Percentiles rank a stretch among this genome's conserved stretches.
Conservation (phyloP, 2,797 vertebrate genomes). For the Sylvilagus floridanus region DNA sequence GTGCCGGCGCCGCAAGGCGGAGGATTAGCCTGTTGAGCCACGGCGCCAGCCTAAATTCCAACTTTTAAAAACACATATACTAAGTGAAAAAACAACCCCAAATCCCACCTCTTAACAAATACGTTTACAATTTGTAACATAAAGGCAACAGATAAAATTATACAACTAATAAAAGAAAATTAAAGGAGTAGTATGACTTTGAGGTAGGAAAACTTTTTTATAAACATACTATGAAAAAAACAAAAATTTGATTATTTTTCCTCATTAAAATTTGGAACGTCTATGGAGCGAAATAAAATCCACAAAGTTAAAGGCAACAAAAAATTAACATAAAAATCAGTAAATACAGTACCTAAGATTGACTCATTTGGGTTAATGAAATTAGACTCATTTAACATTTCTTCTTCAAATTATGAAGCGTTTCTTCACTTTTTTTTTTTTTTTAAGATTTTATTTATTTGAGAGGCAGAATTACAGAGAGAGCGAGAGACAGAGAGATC, state of each 20-base stretch:
- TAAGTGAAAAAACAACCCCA: neutral
- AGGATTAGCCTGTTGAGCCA: too few relatives aligned
- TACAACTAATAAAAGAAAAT: conserved; percentile 41
- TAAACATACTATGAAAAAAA: conserved; percentile 36
- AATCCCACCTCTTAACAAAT: neutral
- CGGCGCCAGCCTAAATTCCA: too few relatives aligned
- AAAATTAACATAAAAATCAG: neutral
- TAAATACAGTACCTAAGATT: neutral
- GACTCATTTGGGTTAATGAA: neutral
- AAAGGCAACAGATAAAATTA: conserved; percentile 12
- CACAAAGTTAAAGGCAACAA: neutral
- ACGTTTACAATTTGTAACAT: conserved; percentile 17
- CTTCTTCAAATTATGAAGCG: neutral
- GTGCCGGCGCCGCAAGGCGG: too few relatives aligned
- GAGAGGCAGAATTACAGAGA: too few relatives aligned
- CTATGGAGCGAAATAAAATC: neutral
- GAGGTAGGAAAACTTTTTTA: neutral
- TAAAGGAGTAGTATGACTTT: neutral
- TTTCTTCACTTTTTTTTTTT: neutral
- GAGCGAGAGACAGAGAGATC: too few relatives aligned
- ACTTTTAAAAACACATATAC: conserved; percentile 25
- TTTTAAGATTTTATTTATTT: too few relatives aligned
- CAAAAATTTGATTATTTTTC: conserved; percentile 29
- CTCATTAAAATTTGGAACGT: neutral
- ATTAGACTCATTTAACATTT: neutral